Percentiles rank a stretch among this genome's conserved stretches.
These are phyloP conservation scores for Apolygus lucorum DNA, from an alignment of 1,140 invertebrate species.

Conservation along the genomic window DNA sequence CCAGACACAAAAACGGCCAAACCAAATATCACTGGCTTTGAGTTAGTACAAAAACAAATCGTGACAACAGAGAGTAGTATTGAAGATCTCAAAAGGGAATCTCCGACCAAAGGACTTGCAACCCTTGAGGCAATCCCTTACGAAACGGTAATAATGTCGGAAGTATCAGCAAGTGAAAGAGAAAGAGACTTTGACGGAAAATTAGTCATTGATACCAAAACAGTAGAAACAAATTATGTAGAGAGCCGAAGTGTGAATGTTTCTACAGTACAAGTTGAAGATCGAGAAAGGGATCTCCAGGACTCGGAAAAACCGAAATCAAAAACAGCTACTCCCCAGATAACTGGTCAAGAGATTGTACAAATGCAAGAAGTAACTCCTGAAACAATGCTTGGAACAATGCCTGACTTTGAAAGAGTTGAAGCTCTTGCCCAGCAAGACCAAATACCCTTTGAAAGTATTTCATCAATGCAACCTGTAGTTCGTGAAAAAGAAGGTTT, in stretches of 20 bases:
- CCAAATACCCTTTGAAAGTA: conserved; percentile 42
- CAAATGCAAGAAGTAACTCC: conserved; percentile 36
- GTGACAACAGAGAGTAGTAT: conserved; percentile 27
- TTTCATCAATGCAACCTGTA: conserved; percentile 43
- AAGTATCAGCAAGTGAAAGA: conserved; percentile 29
- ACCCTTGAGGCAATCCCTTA: conserved; percentile 28
- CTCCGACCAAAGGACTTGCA: conserved; percentile 24
- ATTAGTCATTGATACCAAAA: conserved; percentile 36
- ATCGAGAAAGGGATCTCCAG: conserved; percentile 43
- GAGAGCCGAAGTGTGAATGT: conserved; percentile 42
- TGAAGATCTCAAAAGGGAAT: conserved; percentile 20
- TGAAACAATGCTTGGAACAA: conserved; percentile 29
- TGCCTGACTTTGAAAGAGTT: conserved; percentile 28
- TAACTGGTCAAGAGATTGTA: conserved; percentile 37
- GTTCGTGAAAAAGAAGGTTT: conserved; percentile 41
- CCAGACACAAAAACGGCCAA: conserved; percentile 36
- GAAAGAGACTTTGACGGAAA: conserved; percentile 42
- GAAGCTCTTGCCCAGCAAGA: conserved; percentile 33
- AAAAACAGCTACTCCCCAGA: conserved; percentile 34
- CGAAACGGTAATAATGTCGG: conserved; percentile 30
- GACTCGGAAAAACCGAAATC: conserved; percentile 37
- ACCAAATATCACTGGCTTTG: conserved; percentile 42
- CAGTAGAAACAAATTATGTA: conserved; percentile 40
- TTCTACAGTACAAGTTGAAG: conserved; percentile 41
- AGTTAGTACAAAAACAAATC: conserved; percentile 44